Evolutionary conservation across 2,113 vertebrate genomes (phyloP).

Genomic region (Oryzias curvinotus): DNA sequence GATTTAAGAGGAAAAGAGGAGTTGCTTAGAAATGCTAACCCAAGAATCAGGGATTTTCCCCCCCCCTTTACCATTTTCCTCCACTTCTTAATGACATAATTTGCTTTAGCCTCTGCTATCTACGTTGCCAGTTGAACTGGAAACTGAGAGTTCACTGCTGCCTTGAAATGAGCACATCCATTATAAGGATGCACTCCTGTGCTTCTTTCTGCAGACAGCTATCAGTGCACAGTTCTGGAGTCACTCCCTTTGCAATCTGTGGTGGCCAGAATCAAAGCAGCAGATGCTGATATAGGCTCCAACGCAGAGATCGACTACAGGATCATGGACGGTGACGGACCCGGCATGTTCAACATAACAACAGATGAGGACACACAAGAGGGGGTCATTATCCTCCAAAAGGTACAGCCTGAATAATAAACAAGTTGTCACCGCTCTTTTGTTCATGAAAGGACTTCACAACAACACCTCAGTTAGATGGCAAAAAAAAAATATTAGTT

Average conservation of each 20-base stretch:
- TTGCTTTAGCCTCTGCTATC: not conserved
- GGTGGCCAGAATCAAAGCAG: slow-evolving; percentile 92
- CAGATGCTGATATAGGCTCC: slow-evolving; percentile 86
- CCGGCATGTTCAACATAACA: slow-evolving; percentile 88
- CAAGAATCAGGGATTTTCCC: not conserved
- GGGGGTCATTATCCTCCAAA: slow-evolving; percentile 88
- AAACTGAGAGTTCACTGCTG: slow-evolving; percentile 23
- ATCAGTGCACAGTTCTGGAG: slow-evolving; percentile 90
- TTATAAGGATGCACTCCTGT: slow-evolving; percentile 32
- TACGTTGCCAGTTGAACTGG: slow-evolving; percentile 1
- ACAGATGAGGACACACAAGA: slow-evolving; percentile 92
- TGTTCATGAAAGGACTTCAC: too few relatives aligned
- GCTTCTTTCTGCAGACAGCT: slow-evolving; percentile 81
- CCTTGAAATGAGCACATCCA: slow-evolving; percentile 36
- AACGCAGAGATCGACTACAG: slow-evolving; percentile 97
- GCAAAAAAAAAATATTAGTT: too few relatives aligned
- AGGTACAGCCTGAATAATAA: slow-evolving; percentile 71
- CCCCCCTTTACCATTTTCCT: not conserved
- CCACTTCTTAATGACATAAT: not conserved
- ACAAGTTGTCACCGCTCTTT: not conserved
- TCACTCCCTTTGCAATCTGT: slow-evolving; percentile 86
- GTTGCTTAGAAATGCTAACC: not conserved
- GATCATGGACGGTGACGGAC: slow-evolving; percentile 89
- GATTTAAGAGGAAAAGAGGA: slow-evolving; percentile 2
- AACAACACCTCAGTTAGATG: too few relatives aligned